Base-by-base conservation (phyloP, 2,888 invertebrate species). In the Cistogaster globosa region DNA sequence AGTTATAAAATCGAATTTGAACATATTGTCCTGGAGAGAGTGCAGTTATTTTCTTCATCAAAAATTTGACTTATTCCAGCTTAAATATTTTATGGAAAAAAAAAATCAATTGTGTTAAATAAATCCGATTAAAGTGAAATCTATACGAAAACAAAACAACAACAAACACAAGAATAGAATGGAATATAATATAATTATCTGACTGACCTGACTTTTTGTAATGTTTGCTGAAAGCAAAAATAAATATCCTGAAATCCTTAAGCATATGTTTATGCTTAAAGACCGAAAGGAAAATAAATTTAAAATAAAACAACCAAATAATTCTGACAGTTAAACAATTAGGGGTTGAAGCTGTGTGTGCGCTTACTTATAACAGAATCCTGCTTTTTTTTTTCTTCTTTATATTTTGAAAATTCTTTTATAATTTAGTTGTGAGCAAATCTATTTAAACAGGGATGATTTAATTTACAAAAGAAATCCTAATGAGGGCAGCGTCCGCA, bases 21-120 rank as follows among this genome's bases (percentile, higher is more conserved):
- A 85, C 88, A 89, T 89, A 90, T 90, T 90, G 90, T 86, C 87
- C 62, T 80, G 53, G 11, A 55, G 32, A 16, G 16, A 60, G 16
- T 36, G 20, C n/a, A 45, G 60, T 36, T 76, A 86, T 74, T 88
- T 88, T 74, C 87, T 75, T 83, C 72, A 74, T 86, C 82, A 84
- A 62, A 77, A 89, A 32, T 62, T 84, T 85, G 85, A 85, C 85
- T 85, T 85, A 42, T 42, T 67, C 26, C 60, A 72, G 76, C 76
- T 81, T 80, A 71, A 75, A 69, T 57, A 42, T 76, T 83, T 60
- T n/a, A n/a, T n/a, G n/a, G n/a, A n/a, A 38, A 80, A 45, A 48
- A 22, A 63, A 69, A 48, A 75, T 65, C 57, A 58, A 77, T 84
- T 82, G 78, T 74, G 42, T 72, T 72, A 65, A 85, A 82, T 75